phyloP scores from a whole-genome alignment of 2,888 invertebrate species.

The Neuroscelio doddi region DNA sequence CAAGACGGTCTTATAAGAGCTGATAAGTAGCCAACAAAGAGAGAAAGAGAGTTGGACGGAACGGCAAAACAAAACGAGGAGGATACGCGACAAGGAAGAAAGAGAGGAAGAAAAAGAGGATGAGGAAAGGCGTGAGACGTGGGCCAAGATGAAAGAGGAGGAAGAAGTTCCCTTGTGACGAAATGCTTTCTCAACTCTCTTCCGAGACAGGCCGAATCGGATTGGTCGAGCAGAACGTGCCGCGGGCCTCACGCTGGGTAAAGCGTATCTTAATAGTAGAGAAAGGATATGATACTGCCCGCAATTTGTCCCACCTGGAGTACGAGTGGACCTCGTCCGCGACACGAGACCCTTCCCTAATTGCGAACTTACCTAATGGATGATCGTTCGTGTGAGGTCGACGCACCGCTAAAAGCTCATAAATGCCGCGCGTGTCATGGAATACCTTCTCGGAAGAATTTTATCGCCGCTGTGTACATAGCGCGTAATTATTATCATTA shows the following conservation, averaged over 20 bases:
- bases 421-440: constrained; percentile 6
- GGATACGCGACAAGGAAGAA: constrained; percentile 49
- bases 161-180: constrained; percentile 5
- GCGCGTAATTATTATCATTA: constrained; percentile 7
- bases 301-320: constrained; percentile 47
- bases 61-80: constrained; percentile 53
- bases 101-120: constrained; percentile 22
- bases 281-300: constrained; percentile 42
- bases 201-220: constrained; percentile 40
- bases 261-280: constrained; percentile 50
- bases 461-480: constrained; percentile 1
- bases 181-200: too few relatives aligned
- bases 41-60: constrained; percentile 40
- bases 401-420: constrained; percentile 12
- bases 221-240: constrained; percentile 48
- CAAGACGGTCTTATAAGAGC: constrained; percentile 39
- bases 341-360: constrained; percentile 24
- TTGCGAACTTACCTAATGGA: constrained; percentile 28
- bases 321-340: constrained; percentile 10
- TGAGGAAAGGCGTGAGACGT: background rate
- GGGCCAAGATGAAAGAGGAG: constrained; percentile 13
- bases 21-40: constrained; percentile 22
- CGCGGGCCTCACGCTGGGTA: constrained; percentile 43
- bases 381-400: constrained; percentile 28
- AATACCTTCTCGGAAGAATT: constrained; percentile 3